These are phyloP conservation scores for Cynoglossus semilaevis DNA, from an alignment of 2,113 vertebrate species.

Conservation along the genomic window DNA sequence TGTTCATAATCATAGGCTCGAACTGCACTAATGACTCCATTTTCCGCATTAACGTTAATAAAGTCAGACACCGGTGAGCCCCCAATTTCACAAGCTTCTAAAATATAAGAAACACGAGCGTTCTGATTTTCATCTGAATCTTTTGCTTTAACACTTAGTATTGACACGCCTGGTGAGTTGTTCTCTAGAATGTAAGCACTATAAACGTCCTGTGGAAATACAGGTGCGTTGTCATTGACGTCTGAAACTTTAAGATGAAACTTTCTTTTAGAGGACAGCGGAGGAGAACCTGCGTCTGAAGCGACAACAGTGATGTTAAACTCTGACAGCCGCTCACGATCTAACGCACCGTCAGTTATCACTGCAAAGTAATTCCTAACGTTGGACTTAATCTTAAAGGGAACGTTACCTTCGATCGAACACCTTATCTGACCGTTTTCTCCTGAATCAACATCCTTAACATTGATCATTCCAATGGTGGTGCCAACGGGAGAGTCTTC, in stretches of 20 bases:
- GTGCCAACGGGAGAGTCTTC: conserved; percentile 58
- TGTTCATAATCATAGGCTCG: conserved; percentile 60
- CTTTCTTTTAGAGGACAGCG: conserved; percentile 12
- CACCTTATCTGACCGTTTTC: conserved; percentile 61
- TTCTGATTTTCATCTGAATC: conserved; percentile 51
- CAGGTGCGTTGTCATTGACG: conserved; percentile 68
- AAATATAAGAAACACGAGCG: conserved; percentile 47
- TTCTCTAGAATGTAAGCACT: conserved; percentile 44
- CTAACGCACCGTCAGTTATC: conserved; percentile 50
- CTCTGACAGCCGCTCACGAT: conserved; percentile 54
- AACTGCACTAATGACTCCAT: conserved; percentile 22
- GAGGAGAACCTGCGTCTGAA: conserved; percentile 55
- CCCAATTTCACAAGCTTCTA: conserved; percentile 24
- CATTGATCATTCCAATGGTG: conserved; percentile 62
- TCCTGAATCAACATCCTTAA: conserved; percentile 61
- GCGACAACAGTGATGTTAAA: conserved; percentile 63
- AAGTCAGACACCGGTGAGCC: conserved; percentile 38
- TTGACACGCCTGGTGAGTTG: conserved; percentile 39
- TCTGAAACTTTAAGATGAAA: conserved; percentile 61
- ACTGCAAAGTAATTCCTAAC: conserved; percentile 64
- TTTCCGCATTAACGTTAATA: conserved; percentile 49
- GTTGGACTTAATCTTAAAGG: conserved; percentile 62
- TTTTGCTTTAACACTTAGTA: conserved; percentile 33
- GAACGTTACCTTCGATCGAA: conserved; percentile 34
- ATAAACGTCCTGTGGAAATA: conserved; percentile 36